Percentiles rank a stretch among this genome's conserved stretches.
These are phyloP conservation scores for Rhinolophus ferrumequinum DNA, from an alignment of 2,113 vertebrate genomes.

Conservation along the genomic window DNA sequence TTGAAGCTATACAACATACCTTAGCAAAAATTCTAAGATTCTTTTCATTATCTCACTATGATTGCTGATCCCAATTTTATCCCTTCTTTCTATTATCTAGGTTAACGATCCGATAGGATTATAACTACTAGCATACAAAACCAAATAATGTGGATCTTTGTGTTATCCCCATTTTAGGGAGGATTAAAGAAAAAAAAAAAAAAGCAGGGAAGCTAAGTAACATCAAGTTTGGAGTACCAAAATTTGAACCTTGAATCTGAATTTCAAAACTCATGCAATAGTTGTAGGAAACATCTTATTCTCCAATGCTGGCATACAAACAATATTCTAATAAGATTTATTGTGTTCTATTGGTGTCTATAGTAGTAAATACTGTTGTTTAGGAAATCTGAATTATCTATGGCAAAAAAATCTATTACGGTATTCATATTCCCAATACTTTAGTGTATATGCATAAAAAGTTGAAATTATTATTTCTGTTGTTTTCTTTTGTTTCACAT, in stretches of 20 bases:
- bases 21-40: not conserved
- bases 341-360: not conserved
- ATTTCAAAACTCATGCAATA: not conserved
- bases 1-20: not conserved
- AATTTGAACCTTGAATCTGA: not conserved
- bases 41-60: not conserved
- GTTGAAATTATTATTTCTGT: not conserved
- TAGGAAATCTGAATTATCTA: not conserved
- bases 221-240: not conserved
- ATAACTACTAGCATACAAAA: not conserved
- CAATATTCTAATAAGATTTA: not conserved
- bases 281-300: not conserved
- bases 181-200: not conserved
- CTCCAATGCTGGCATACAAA: not conserved
- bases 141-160: not conserved
- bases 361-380: not conserved
- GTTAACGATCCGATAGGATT: not conserved
- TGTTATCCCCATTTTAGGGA: not conserved
- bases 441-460: not conserved
- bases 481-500: not conserved
- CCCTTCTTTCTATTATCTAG: not conserved
- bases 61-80: not conserved
- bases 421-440: not conserved
- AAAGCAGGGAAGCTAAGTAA: not conserved
- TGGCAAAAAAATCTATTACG: not conserved